A percentile compares a stretch with the other conserved stretches of the same genome.
Conservation (phyloP, 2,113 vertebrate species). For the Phalacrocorax pelagicus region DNA sequence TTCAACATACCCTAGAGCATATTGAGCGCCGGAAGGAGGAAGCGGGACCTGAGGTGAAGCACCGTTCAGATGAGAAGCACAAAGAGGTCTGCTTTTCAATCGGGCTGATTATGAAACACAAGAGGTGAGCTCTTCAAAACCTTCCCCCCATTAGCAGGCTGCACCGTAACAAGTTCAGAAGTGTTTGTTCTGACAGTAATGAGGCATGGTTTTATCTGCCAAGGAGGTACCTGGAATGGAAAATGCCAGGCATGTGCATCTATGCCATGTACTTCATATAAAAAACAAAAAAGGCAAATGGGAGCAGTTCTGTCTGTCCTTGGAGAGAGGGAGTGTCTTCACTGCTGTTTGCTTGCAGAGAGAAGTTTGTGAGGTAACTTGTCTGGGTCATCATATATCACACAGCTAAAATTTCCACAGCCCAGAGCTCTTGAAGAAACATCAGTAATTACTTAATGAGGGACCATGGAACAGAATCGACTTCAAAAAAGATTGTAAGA, state of each 20-base stretch:
- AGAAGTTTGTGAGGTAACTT: background rate
- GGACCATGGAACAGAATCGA: background rate
- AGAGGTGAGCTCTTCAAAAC: constrained; percentile 78
- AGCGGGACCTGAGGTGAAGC: constrained; percentile 86
- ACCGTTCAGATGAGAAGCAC: constrained; percentile 85
- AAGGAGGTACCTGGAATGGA: background rate
- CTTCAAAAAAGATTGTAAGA: background rate
- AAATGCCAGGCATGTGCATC: background rate
- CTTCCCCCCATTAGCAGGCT: background rate
- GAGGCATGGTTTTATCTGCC: background rate
- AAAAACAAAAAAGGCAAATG: background rate
- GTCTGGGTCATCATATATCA: background rate
- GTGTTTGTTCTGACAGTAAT: background rate
- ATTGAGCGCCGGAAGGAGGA: constrained; percentile 94
- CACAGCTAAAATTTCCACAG: background rate
- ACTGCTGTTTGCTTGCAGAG: background rate
- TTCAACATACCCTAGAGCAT: constrained; percentile 95
- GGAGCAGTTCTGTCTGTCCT: background rate
- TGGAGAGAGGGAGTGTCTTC: background rate
- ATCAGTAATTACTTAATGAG: background rate
- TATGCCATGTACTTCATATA: background rate
- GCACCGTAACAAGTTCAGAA: background rate
- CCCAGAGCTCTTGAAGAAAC: background rate
- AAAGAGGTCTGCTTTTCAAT: constrained; percentile 89
- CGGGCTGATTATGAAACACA: constrained; percentile 95